Percentiles rank a stretch among this genome's conserved stretches.
phyloP scores from a whole-genome alignment of 2,113 vertebrate genomes.

The Aegotheles bennettii region DNA sequence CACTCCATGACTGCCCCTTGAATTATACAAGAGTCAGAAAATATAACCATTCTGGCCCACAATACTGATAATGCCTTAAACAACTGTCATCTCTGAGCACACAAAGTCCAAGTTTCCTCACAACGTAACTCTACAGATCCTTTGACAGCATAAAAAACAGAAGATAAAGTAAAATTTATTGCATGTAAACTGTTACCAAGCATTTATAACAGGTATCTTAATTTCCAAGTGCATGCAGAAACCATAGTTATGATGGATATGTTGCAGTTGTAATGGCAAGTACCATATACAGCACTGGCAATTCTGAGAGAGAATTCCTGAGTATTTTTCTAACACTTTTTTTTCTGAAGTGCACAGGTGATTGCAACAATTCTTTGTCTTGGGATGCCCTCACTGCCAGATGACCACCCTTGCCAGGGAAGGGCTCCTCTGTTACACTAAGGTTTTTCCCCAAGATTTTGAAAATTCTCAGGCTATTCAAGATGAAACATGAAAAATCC shows the following conservation, averaged over 20 bases:
- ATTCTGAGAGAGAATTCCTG: neutral
- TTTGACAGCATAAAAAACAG: neutral
- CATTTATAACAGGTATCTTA: neutral
- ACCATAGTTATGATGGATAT: accelerated
- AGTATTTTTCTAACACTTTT: neutral
- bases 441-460: neutral
- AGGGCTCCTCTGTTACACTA: neutral
- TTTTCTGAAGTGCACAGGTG: neutral
- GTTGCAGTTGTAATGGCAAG: neutral
- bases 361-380: neutral
- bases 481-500: neutral
- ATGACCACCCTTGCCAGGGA: neutral
- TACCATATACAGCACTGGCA: neutral
- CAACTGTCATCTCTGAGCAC: neutral
- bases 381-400: neutral
- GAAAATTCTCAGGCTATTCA: neutral
- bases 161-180: neutral
- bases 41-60: neutral
- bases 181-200: neutral
- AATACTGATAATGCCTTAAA: neutral
- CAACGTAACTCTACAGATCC: neutral
- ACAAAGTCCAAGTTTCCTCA: neutral
- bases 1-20: neutral
- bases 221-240: neutral
- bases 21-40: neutral